Conservation (phyloP, 2,113 vertebrate genomes). For the Syngnathus scovelli region DNA sequence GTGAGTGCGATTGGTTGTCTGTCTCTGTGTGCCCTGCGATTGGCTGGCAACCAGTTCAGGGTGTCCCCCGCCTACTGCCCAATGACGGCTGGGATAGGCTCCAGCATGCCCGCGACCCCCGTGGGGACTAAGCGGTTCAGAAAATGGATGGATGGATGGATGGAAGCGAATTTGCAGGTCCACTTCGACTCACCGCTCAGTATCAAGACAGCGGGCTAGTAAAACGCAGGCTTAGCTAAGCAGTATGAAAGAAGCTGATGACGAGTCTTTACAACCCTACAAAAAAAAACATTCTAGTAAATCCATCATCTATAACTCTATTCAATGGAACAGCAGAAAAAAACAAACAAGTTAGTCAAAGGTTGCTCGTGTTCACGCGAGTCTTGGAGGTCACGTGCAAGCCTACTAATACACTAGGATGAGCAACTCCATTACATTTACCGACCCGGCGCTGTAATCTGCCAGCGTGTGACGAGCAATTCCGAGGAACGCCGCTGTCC, state of each 20-base stretch:
- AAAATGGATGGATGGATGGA: no score
- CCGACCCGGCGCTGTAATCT: conserved; percentile 23
- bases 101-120: no score
- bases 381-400: conserved; percentile 27
- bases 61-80: no score
- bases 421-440: conserved; percentile 45
- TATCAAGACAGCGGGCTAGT: not conserved
- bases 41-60: no score
- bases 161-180: not conserved
- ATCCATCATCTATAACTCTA: not conserved
- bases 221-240: not conserved
- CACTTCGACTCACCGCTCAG: not conserved
- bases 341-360: not conserved
- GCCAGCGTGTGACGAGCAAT: conserved; percentile 16
- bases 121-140: no score
- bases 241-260: not conserved
- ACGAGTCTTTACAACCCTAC: not conserved
- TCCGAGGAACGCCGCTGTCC: conserved; percentile 19
- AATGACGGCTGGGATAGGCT: no score
- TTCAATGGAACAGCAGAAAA: no score
- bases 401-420: conserved; percentile 31
- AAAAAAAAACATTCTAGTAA: not conserved
- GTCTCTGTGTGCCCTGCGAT: no score
- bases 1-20: no score
- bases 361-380: conserved; percentile 4